Evolutionary conservation across 2,113 vertebrate genomes (phyloP), one percentile per base, ranked within the genome.

Genomic region (Potamarius usumacintae): DNA sequence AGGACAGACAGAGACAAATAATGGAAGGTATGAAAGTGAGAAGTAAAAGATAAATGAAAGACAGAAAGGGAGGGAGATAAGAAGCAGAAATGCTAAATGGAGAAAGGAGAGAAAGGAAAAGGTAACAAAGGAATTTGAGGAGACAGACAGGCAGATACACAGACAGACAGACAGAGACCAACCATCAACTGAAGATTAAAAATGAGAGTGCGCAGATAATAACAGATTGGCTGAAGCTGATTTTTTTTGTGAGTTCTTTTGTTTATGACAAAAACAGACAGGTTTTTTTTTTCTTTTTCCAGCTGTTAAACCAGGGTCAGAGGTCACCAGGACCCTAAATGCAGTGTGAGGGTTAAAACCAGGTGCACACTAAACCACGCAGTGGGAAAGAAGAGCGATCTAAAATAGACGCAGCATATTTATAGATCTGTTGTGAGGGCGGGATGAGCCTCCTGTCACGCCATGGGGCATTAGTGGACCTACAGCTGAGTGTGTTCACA

Each of bases 391-490:
- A 78, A 27, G 50, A 78, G 76, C 11, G 25, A n/a, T 7, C n/a
- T 34, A 81, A 58, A 81, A 81, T 34, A 81, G 78, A 60, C 53
- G 8, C n/a, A 18, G 53, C 0, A 15, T 81, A 81, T 81, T 81
- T 81, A 81, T 58, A 81, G 78, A 80, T 15, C 22, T 78, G 76
- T 53, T 53, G 76, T 53, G 50, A 78, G 76, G 76, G 50, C 14
- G 14, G 76, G 25, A 6, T 11, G 6, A 78, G 50, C 4, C 52
- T 52, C 25, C 76, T 78, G 50, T 78, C 76, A 78, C 50, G 50
- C 25, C 12, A 78, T 7, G 76, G 12, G 50, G 15, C 76, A 12
- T n/a, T 55, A 15, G 50, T n/a, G 50, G 76, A 53, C 74, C 22
- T 50, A 50, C 42, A 15, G 74, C 52, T n/a, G 25, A 78, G 12